Evolutionary conservation across 92 coral and sea anemone species (phyloP), one percentile per base, ranked within the genome.

Genomic region (Parazoanthus swiftii): DNA sequence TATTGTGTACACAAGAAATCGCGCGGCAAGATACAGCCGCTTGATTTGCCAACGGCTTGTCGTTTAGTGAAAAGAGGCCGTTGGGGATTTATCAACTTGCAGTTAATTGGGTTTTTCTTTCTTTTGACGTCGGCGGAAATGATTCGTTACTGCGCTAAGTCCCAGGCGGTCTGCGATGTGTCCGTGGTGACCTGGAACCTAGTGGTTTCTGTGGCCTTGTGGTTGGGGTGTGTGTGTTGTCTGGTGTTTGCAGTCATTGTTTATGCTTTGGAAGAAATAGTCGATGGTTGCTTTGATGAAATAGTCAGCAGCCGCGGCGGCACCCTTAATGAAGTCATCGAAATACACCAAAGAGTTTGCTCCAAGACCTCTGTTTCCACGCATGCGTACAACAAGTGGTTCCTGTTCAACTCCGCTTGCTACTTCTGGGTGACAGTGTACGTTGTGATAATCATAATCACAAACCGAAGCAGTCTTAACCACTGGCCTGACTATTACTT

Each of bases 401-500:
- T 91, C 50, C 37, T 88, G 6, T 37, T 91, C 11, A 91, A 91
- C 56, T 80, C 93, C 20, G 93, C 93, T 1, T 91, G 91, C 58
- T 88, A 91, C 43, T 91, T 88, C 43, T 91, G 91, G 93, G 84
- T 91, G 33, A 79, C 82, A 20, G 68, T 83, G 8, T 91, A 91
- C 72, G 5, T 84, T 29, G 66, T 42, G 21, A 70, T 83, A 39
- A 68, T 91, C 5, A 10, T 88, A 23, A 79, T 91, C 15, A 48
- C 91, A 14, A 81, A 76, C 51, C 65, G 59, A 37, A 35, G 51
- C n/a, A 50, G 75, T 8, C 35, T 86, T 29, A 29, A 71, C 8
- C 76, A 78, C 43, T 85, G 92, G 92, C 78, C 66, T 8, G 42
- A 72, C 9, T 85, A 85, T 72, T 90, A 58, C 39, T 78, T 51